Percentiles rank a stretch among this genome's conserved stretches.
phyloP scores from a whole-genome alignment of 2,888 invertebrate species.

The Thymelicus sylvestris region DNA sequence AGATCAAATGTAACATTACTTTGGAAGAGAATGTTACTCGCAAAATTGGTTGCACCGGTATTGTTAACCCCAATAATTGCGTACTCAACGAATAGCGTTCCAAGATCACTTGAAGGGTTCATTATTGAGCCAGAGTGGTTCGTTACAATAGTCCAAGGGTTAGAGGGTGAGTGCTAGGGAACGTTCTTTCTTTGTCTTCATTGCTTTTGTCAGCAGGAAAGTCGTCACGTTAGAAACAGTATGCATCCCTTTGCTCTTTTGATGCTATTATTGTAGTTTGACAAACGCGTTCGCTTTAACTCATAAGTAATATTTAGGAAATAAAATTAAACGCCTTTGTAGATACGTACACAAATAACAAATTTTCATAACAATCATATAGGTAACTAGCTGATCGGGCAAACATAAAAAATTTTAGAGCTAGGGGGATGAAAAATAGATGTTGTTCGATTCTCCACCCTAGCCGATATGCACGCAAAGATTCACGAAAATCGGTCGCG shows the following conservation, averaged over 20 bases:
- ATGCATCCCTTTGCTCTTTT: conserved; percentile 29
- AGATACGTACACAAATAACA: no score
- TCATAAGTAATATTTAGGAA: no score
- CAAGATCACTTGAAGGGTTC: conserved; percentile 36
- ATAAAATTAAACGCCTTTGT: no score
- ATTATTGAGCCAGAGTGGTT: conserved; percentile 35
- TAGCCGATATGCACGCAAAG: no score
- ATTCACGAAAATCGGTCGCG: no score
- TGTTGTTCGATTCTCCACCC: no score
- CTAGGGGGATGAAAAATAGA: no score
- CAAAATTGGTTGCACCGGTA: conserved; percentile 13
- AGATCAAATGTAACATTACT: neutral
- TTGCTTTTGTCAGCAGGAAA: conserved; percentile 35
- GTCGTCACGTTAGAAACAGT: conserved; percentile 17
- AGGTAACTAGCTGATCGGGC: no score
- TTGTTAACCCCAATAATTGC: conserved; percentile 30
- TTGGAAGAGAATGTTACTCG: neutral
- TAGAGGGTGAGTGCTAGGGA: conserved; percentile 34
- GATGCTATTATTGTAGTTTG: conserved; percentile 7
- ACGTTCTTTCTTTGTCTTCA: conserved; percentile 34
- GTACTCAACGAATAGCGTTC: conserved; percentile 31
- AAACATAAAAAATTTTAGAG: no score
- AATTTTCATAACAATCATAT: no score
- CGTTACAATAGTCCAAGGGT: conserved; percentile 38
- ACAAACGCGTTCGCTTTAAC: neutral